A percentile compares a stretch with the other conserved stretches of the same genome.
phyloP scores from a whole-genome alignment of 2,797 vertebrate species.

The Poeciliopsis infans region DNA sequence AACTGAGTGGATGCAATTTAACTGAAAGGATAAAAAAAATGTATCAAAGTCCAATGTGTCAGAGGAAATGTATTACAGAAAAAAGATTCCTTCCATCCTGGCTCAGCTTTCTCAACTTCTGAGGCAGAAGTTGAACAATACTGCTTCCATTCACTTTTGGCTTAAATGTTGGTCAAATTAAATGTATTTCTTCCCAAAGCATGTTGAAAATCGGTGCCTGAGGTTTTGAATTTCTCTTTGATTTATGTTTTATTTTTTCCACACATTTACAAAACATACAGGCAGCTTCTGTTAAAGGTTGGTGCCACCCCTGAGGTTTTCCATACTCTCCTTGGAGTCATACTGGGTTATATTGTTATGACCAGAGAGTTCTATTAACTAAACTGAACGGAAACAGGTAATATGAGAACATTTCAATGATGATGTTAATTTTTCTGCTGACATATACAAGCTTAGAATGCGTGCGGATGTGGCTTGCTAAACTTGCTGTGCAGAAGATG shows the following conservation, averaged over 20 bases:
- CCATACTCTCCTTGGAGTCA: background rate
- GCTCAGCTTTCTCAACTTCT: background rate
- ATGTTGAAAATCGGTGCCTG: background rate
- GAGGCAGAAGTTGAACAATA: background rate
- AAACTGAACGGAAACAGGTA: too few relatives aligned
- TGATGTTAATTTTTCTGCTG: background rate
- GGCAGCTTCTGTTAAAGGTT: background rate
- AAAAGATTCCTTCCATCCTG: background rate
- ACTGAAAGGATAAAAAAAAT: background rate
- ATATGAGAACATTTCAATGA: background rate
- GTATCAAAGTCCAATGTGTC: background rate
- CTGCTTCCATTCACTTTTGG: background rate
- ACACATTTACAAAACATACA: background rate
- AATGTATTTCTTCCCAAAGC: background rate
- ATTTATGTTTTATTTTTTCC: background rate
- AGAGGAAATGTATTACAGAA: background rate
- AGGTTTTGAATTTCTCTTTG: background rate
- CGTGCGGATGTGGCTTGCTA: background rate
- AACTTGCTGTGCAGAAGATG: background rate
- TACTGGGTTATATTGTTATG: background rate
- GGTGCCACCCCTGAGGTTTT: background rate
- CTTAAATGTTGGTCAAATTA: background rate
- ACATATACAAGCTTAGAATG: background rate
- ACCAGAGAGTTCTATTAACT: background rate
- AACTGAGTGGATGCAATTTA: background rate